Evolutionary conservation across 2,888 invertebrate species (phyloP).

Genomic region (Neoaliturus tenellus): DNA sequence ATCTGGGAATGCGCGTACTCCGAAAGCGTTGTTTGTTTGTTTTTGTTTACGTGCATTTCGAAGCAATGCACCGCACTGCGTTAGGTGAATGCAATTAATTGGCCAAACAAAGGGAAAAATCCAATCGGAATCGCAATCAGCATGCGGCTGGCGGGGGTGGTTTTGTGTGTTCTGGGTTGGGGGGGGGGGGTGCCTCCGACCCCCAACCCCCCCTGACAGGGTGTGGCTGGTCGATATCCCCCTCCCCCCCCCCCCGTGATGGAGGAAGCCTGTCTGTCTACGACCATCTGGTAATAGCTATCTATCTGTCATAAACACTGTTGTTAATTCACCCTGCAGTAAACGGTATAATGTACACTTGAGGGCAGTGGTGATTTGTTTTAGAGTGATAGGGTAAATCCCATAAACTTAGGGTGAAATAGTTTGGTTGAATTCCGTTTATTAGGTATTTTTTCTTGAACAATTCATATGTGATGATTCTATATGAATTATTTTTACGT

Average conservation of each 20-base stretch:
- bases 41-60: neutral
- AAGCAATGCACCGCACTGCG: neutral
- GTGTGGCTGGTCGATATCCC: conserved; percentile 50
- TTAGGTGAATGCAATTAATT: conserved; percentile 33
- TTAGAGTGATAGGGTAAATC: too few relatives aligned
- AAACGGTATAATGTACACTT: too few relatives aligned
- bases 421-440: too few relatives aligned
- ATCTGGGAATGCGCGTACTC: neutral
- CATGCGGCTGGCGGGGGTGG: neutral
- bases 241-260: neutral
- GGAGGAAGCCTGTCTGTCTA: neutral
- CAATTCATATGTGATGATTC: too few relatives aligned
- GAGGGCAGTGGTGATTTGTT: too few relatives aligned
- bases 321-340: neutral
- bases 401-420: too few relatives aligned
- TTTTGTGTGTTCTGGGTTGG: neutral
- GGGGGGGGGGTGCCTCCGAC: neutral
- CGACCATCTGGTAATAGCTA: conserved; percentile 19
- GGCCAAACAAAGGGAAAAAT: conserved; percentile 51
- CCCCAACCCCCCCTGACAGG: too few relatives aligned
- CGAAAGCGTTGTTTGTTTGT: neutral
- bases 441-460: too few relatives aligned
- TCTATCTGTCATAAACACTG: neutral
- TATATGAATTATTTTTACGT: too few relatives aligned
- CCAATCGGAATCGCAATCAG: conserved; percentile 44